Evolutionary conservation across 2,113 vertebrate genomes (phyloP).

Genomic region (Colossoma macropomum): DNA sequence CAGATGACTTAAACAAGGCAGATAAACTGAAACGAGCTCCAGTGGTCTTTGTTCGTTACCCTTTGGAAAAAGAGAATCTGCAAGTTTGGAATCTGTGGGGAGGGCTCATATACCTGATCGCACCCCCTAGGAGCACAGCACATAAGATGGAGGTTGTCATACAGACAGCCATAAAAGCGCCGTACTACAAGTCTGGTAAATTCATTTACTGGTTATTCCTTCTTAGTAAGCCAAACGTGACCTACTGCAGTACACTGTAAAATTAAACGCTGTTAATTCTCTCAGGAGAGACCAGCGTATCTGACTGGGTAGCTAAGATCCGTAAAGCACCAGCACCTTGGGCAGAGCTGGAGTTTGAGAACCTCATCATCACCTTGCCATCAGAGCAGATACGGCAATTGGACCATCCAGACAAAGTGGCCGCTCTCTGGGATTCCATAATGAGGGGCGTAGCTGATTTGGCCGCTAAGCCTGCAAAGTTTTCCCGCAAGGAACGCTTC

Average conservation of each 20-base stretch:
- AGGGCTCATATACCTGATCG: slow-evolving; percentile 75
- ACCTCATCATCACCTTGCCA: slow-evolving; percentile 81
- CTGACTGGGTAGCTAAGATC: slow-evolving; percentile 46
- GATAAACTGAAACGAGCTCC: slow-evolving; percentile 66
- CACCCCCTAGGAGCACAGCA: slow-evolving; percentile 66
- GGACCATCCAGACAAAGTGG: slow-evolving; percentile 76
- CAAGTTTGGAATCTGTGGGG: slow-evolving; percentile 76
- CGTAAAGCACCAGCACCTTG: slow-evolving; percentile 72
- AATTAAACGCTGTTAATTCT: neutral
- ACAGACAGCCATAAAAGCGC: slow-evolving; percentile 68
- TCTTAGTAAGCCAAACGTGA: neutral
- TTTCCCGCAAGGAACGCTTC: slow-evolving; percentile 83
- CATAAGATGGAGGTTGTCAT: slow-evolving; percentile 60
- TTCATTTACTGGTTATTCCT: neutral
- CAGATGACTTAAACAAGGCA: neutral
- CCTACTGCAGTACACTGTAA: neutral
- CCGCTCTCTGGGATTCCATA: slow-evolving; percentile 74
- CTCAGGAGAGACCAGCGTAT: slow-evolving; percentile 40
- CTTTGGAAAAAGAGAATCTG: slow-evolving; percentile 61
- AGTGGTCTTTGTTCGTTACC: slow-evolving; percentile 62
- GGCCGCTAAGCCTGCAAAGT: slow-evolving; percentile 72
- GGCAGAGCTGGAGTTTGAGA: slow-evolving; percentile 84
- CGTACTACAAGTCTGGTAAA: slow-evolving; percentile 23
- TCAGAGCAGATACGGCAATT: slow-evolving; percentile 66
- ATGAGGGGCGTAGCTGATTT: slow-evolving; percentile 79